phyloP scores from a whole-genome alignment of 2,888 invertebrate genomes.

The Drosophila maculinotata region DNA sequence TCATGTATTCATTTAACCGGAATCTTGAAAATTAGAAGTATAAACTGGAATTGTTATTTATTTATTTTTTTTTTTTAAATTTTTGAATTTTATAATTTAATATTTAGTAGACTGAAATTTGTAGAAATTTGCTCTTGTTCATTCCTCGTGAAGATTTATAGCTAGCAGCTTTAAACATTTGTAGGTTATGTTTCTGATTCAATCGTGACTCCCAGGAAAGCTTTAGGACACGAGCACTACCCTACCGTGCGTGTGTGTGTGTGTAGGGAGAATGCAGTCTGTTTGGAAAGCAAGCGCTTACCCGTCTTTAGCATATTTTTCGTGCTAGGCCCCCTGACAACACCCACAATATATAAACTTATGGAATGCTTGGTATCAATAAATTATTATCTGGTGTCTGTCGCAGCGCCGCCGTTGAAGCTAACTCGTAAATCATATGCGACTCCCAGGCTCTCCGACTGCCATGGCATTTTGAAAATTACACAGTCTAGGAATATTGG shows the following conservation, averaged over 20 bases:
- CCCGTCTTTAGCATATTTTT: too few species aligned
- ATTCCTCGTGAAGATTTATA: too few species aligned
- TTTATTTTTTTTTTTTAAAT: background rate
- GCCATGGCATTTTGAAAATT: slow-evolving; percentile 55
- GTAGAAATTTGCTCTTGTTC: too few species aligned
- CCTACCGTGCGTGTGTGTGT: slow-evolving; percentile 16
- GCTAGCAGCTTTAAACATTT: too few species aligned
- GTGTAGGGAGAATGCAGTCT: slow-evolving; percentile 20
- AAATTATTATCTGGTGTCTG: slow-evolving; percentile 76
- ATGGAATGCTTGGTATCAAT: slow-evolving; percentile 68
- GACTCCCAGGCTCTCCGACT: slow-evolving; percentile 6
- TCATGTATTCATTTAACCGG: too few species aligned
- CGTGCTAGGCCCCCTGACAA: slow-evolving; percentile 26
- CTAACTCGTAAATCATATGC: slow-evolving; percentile 71
- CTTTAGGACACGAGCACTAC: slow-evolving; percentile 9
- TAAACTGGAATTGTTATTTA: too few species aligned
- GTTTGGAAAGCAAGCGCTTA: slow-evolving; percentile 8
- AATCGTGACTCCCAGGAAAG: background rate
- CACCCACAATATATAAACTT: slow-evolving; percentile 22
- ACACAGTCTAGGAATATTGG: slow-evolving; percentile 28
- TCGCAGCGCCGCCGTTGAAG: slow-evolving; percentile 37
- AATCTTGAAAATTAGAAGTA: too few species aligned
- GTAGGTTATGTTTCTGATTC: background rate
- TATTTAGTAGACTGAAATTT: too few species aligned
- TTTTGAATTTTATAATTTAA: too few species aligned